Conservation (phyloP, 2,113 vertebrate species). For the Apaloderma vittatum region DNA sequence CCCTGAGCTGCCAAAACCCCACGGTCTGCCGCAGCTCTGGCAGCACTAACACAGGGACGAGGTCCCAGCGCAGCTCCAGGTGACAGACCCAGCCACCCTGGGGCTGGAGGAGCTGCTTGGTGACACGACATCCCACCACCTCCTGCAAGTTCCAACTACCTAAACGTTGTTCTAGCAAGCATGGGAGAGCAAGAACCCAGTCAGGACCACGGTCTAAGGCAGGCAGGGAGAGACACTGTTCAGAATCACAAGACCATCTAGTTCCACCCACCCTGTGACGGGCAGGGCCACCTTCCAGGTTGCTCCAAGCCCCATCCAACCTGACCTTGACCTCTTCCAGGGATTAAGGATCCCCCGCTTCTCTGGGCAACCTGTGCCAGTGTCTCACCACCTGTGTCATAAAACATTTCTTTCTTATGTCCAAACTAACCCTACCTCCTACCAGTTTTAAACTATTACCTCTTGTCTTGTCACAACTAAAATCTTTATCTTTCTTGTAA, state of each 20-base stretch:
- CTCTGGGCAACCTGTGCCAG: neutral
- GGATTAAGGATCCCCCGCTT: neutral
- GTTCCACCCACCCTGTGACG: rapidly evolving
- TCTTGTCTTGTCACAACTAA: neutral
- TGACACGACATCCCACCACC: neutral
- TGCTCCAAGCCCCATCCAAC: rapidly evolving
- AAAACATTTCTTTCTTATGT: neutral
- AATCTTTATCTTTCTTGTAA: neutral
- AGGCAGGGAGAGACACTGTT: neutral
- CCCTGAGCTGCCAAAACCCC: neutral
- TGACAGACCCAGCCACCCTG: rapidly evolving
- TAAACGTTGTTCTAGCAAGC: neutral
- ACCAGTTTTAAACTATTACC: neutral
- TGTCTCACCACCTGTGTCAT: rapidly evolving
- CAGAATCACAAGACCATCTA: neutral
- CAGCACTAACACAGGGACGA: neutral
- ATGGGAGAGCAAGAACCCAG: neutral
- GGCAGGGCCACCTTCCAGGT: neutral
- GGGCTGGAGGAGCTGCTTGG: neutral
- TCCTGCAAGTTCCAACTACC: neutral
- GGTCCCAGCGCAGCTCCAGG: neutral
- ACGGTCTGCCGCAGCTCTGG: neutral
- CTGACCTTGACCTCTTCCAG: neutral
- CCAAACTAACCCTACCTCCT: neutral
- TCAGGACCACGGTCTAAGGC: neutral